Base-by-base conservation (phyloP, 2,888 invertebrate species). In the Tiliacea aurago region DNA sequence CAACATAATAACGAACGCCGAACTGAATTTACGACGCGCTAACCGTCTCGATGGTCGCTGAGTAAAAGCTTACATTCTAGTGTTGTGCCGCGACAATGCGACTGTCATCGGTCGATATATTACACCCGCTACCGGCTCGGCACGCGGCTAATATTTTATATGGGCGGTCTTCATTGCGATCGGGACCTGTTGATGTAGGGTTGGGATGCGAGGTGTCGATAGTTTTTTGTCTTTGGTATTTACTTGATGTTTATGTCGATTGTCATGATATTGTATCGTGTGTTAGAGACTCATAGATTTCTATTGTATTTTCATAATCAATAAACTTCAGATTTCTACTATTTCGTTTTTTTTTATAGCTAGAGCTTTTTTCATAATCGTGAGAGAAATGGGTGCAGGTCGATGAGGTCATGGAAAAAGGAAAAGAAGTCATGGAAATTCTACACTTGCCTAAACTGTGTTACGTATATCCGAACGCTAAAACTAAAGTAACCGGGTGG, bases 121-220 rank as follows among this genome's bases (percentile, higher is more conserved):
- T 91, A 91, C 89, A 89, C 90, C 84, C 84, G 94, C 95, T 95
- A 94, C 95, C 91, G 95, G 91, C 87, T 86, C 89, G 89, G 92
- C 92, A 91, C 92, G 93, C 92, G 91, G 93, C 91, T 93, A 94
- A 95, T 96, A 95, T 95, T 95, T 95, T 95, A 95, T 94, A 94
- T 91, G 94, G 93, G 95, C 94, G 93, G 94, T 95, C 95, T 95
- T 95, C 95, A 96, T 95, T 95, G 95, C 94, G 90, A 92, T 92
- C 91, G 90, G 88, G 91, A 87, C 91, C 88, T 81, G 92, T 87
- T 88, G 84, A 80, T 61, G n/a, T 90, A 91, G 91, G 65, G 90
- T 80, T 87, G 92, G 78, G 82, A 64, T n/a, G 53, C 18, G 37
- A 49, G 45, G 43, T 67, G 56, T 73, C 87, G 86, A 86, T 84